phyloP scores from a whole-genome alignment of 2,797 vertebrate species.

The Bovichtus diacanthus region DNA sequence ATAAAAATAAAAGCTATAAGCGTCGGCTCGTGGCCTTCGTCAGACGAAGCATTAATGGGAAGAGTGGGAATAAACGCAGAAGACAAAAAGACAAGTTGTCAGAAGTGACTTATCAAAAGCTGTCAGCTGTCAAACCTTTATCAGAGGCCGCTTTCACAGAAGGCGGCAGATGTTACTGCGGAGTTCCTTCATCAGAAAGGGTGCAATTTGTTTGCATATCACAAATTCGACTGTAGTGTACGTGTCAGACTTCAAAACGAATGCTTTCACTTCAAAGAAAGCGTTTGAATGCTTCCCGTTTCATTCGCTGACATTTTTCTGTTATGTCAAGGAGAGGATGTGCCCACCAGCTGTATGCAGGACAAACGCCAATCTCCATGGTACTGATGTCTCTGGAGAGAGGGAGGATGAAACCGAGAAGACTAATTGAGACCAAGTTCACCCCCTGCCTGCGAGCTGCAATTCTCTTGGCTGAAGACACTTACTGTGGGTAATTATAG shows the following conservation, averaged over 20 bases:
- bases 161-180: constrained; percentile 32
- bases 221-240: constrained; percentile 39
- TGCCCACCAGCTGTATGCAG: constrained; percentile 41
- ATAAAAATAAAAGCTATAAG: neutral
- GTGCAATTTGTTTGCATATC: constrained; percentile 50
- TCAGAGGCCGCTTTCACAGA: constrained; percentile 40
- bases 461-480: constrained; percentile 72
- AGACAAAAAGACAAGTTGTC: constrained; percentile 45
- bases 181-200: constrained; percentile 43
- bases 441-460: constrained; percentile 67
- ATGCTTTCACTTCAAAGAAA: constrained; percentile 47
- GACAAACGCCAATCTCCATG: constrained; percentile 38
- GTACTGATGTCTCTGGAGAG: constrained; percentile 46
- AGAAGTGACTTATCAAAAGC: constrained; percentile 59
- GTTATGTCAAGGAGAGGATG: constrained; percentile 53
- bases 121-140: constrained; percentile 52
- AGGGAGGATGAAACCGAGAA: constrained; percentile 66
- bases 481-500: constrained; percentile 77
- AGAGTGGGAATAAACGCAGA: constrained; percentile 23
- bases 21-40: neutral
- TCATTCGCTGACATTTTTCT: constrained; percentile 28
- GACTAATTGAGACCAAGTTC: constrained; percentile 80
- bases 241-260: constrained; percentile 42
- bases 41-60: constrained; percentile 22
- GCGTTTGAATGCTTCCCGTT: constrained; percentile 45